phyloP scores from a whole-genome alignment of 1,140 invertebrate species.

The Platyscapa corneri region DNA sequence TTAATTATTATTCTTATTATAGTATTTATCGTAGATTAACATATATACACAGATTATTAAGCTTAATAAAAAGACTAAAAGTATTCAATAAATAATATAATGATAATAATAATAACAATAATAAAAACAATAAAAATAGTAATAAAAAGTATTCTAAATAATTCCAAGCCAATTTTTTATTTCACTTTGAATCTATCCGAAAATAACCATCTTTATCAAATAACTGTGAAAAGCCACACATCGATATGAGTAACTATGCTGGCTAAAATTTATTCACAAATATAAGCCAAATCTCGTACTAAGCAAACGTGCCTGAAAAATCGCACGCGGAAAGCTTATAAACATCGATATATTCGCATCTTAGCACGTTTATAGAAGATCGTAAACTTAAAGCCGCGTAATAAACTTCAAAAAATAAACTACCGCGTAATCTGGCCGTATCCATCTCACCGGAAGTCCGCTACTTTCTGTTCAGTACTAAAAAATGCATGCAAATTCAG shows the following conservation, averaged over 20 bases:
- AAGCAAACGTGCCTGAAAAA: background rate
- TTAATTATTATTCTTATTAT: too few species aligned
- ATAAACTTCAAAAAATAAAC: slow-evolving; percentile 16
- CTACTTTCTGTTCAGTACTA: slow-evolving; percentile 12
- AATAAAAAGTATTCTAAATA: too few species aligned
- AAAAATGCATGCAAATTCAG: slow-evolving; percentile 37
- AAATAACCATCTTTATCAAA: background rate
- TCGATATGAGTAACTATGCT: background rate
- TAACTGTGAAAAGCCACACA: background rate
- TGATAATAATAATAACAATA: too few species aligned
- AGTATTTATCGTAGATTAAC: too few species aligned
- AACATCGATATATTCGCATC: background rate
- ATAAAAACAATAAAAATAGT: too few species aligned
- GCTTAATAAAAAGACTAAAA: too few species aligned
- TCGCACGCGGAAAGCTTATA: background rate
- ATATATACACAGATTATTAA: too few species aligned
- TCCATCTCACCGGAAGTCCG: background rate
- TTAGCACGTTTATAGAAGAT: background rate
- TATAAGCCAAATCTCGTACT: background rate
- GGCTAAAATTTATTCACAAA: background rate
- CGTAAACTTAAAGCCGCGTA: slow-evolving; percentile 2
- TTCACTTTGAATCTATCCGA: too few species aligned
- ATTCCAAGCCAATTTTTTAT: too few species aligned
- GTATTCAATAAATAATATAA: too few species aligned
- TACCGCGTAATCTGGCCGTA: slow-evolving; percentile 11